phyloP scores from a whole-genome alignment of 2,888 invertebrate species.

The Gymnosoma rotundatum region DNA sequence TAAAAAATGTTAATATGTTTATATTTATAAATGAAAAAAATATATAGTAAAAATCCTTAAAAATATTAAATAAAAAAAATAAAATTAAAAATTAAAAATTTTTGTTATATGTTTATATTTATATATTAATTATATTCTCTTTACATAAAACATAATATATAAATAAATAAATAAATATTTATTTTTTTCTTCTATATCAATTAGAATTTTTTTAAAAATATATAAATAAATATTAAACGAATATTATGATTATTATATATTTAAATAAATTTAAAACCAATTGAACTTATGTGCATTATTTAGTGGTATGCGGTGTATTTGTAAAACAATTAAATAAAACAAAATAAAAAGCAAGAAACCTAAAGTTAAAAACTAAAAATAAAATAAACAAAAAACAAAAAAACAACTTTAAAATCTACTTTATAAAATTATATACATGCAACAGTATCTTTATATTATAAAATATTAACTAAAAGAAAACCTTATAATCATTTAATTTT shows the following conservation, averaged over 20 bases:
- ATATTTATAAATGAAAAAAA: conserved; percentile 45
- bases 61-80: conserved; percentile 36
- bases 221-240: conserved; percentile 46
- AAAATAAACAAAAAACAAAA: conserved; percentile 10
- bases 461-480: conserved; percentile 43
- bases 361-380: background rate
- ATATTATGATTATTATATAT: conserved; percentile 53
- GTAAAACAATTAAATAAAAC: conserved; percentile 72
- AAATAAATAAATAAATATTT: conserved; percentile 38
- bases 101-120: conserved; percentile 63
- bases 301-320: conserved; percentile 75
- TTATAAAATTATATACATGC: conserved; percentile 56
- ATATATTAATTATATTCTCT: conserved; percentile 71
- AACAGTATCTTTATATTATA: conserved; percentile 66
- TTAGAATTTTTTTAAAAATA: conserved; percentile 60
- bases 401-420: conserved; percentile 55
- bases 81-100: conserved; percentile 23
- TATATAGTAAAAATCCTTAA: conserved; percentile 47
- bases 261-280: conserved; percentile 71
- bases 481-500: conserved; percentile 59
- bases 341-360: conserved; percentile 46
- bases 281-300: conserved; percentile 76
- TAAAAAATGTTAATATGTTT: conserved; percentile 61
- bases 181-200: conserved; percentile 60
- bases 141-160: conserved; percentile 67